Evolutionary conservation across 2,888 invertebrate species (phyloP).

Genomic region (Cryptus armator): DNA sequence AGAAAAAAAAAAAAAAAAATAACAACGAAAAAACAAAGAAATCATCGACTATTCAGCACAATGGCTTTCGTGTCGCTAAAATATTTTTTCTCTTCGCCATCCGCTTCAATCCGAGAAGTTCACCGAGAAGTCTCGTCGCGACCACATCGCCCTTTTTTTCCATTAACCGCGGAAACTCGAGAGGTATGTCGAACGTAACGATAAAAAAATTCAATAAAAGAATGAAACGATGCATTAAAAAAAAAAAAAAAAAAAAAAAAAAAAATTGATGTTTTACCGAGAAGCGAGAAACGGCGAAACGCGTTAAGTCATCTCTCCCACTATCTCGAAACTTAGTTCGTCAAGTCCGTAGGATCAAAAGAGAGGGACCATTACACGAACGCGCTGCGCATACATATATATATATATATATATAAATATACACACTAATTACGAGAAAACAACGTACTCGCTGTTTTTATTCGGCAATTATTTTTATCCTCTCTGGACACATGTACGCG

Average conservation of each 20-base stretch:
- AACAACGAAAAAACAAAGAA: not conserved
- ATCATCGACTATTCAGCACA: constrained; percentile 4
- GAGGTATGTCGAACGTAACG: not conserved
- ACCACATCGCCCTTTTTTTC: constrained; percentile 1
- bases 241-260: not conserved
- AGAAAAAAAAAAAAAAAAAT: not conserved
- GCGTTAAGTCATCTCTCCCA: not conserved
- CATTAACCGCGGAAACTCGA: not conserved
- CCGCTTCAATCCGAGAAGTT: not conserved
- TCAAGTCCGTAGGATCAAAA: not conserved
- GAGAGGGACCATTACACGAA: not conserved
- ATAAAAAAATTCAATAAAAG: constrained; percentile 6
- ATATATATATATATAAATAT: not conserved
- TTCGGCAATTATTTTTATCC: constrained; percentile 36
- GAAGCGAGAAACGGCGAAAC: not conserved
- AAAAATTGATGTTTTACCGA: not conserved
- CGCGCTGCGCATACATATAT: not conserved
- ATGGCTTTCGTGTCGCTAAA: not conserved
- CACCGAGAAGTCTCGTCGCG: not conserved
- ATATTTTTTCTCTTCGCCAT: constrained; percentile 7
- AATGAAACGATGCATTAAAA: not conserved
- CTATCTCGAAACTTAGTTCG: not conserved
- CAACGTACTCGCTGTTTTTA: not conserved
- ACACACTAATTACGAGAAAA: constrained; percentile 2
- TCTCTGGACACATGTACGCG: constrained; percentile 1